Evolutionary conservation across 2,797 vertebrate genomes (phyloP).

Genomic region (Orientallactaga sibirica): DNA sequence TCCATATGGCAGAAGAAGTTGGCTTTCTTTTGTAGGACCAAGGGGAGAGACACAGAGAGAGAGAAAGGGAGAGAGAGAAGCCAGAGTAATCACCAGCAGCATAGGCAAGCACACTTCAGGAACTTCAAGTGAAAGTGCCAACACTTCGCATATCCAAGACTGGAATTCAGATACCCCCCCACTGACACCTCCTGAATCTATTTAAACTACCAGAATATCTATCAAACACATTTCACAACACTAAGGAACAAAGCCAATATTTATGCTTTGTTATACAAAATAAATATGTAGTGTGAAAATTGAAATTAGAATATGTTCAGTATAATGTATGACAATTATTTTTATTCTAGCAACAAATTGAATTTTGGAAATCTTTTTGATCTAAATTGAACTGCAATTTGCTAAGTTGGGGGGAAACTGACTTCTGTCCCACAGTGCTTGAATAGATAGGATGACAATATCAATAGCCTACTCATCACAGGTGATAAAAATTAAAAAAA

Average conservation of each 20-base stretch:
- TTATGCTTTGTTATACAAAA: constrained; percentile 80
- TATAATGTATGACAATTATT: constrained; percentile 79
- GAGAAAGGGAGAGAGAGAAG: too few relatives aligned
- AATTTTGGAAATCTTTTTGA: constrained; percentile 43
- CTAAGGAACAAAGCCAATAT: constrained; percentile 47
- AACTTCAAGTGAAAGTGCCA: too few relatives aligned
- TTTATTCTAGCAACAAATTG: constrained; percentile 74
- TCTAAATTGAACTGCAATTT: constrained; percentile 74
- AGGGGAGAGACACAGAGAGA: too few relatives aligned
- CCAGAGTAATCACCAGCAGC: too few relatives aligned
- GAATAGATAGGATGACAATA: constrained; percentile 54
- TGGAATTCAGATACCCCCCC: too few relatives aligned
- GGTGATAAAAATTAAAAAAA: constrained; percentile 69
- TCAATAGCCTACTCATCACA: constrained; percentile 16
- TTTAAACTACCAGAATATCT: background rate
- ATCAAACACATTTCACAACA: constrained; percentile 32
- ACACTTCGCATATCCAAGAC: too few relatives aligned
- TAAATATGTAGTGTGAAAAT: constrained; percentile 76
- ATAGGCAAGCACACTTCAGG: too few relatives aligned
- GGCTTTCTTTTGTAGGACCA: too few relatives aligned
- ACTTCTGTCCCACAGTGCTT: constrained; percentile 24
- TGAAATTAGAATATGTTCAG: constrained; percentile 81
- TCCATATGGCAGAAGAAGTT: too few relatives aligned
- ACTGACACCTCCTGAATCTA: too few relatives aligned
- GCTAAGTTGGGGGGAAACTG: background rate